phyloP scores from a whole-genome alignment of 2,113 vertebrate species.

The Brachypodius melanocephalos region DNA sequence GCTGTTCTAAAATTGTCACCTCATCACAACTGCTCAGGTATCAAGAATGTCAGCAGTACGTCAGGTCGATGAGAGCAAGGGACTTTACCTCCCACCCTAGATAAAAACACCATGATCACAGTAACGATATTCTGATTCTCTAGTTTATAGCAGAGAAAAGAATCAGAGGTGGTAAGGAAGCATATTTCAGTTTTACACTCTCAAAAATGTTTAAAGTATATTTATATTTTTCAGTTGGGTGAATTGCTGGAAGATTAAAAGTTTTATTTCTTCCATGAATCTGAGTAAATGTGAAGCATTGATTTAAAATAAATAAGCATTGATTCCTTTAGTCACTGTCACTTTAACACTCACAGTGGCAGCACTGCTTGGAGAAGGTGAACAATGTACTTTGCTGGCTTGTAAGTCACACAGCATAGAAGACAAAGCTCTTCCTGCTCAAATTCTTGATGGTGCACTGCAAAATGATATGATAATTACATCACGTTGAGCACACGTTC shows the following conservation, averaged over 20 bases:
- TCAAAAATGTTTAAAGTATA: not conserved
- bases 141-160: not conserved
- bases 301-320: not conserved
- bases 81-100: not conserved
- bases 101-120: not conserved
- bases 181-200: not conserved
- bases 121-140: not conserved
- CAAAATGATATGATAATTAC: slow-evolving; percentile 21
- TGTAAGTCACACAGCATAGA: not conserved
- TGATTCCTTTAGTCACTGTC: not conserved
- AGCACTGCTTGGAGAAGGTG: not conserved
- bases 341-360: not conserved
- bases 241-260: not conserved
- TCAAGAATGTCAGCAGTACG: not conserved
- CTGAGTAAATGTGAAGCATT: not conserved
- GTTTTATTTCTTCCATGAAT: not conserved
- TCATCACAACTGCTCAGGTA: not conserved
- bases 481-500: not conserved
- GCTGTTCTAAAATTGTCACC: not conserved
- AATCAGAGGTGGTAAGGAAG: not conserved
- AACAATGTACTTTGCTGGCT: not conserved
- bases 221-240: not conserved
- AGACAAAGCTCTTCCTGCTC: not conserved
- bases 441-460: not conserved
- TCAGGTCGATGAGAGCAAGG: not conserved